phyloP scores from a whole-genome alignment of 53 echinoderm and acorn worm species.

The Echinarachnius parma region DNA sequence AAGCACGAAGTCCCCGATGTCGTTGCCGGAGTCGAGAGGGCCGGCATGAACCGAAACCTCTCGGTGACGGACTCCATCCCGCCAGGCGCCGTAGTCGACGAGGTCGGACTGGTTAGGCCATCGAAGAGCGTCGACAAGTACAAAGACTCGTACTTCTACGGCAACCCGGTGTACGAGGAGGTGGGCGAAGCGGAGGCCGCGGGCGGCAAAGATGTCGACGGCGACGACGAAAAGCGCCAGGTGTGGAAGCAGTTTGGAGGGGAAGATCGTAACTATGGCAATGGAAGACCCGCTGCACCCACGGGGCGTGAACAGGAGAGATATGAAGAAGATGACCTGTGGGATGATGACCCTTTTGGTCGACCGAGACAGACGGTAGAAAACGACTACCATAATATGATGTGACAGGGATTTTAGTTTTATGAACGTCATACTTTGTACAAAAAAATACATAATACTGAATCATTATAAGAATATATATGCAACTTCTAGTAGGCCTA shows the following conservation, averaged over 20 bases:
- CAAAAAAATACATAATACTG: no score
- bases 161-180: conserved; percentile 31
- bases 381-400: conserved; percentile 4
- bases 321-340: background rate
- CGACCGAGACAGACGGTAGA: conserved; percentile 3
- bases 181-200: background rate
- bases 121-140: background rate
- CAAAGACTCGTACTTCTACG: conserved; percentile 4
- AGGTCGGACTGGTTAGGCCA: background rate
- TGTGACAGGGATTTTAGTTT: no score
- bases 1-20: conserved; percentile 23
- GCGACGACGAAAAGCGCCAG: no score
- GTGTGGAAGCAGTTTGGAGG: no score
- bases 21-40: conserved; percentile 21
- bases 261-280: background rate
- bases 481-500: no score
- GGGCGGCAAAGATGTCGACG: background rate
- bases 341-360: background rate
- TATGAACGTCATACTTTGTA: no score
- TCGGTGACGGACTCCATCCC: background rate
- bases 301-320: background rate
- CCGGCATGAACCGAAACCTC: background rate
- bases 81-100: background rate
- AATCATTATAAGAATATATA: no score
- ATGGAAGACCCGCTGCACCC: background rate